Conservation (phyloP, 2,888 invertebrate species). For the Amitus sp. region DNA sequence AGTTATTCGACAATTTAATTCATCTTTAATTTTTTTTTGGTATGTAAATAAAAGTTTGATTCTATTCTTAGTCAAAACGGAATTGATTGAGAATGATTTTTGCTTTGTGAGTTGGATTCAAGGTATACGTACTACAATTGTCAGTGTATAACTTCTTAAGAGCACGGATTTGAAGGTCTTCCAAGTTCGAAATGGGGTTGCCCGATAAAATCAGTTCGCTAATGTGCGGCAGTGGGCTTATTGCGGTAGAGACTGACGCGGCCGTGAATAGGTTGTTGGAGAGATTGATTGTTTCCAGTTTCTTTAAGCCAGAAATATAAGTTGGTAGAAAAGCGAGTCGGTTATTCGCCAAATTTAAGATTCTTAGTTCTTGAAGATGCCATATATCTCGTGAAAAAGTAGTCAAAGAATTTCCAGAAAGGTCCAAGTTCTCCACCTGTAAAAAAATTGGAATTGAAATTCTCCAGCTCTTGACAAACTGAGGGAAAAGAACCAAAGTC, state of each 20-base stretch:
- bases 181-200: slow-evolving; percentile 71
- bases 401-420: slow-evolving; percentile 73
- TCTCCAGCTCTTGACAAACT: no score
- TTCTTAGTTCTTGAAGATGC: slow-evolving; percentile 65
- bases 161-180: slow-evolving; percentile 70
- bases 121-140: slow-evolving; percentile 67
- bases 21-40: no score
- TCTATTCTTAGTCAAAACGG: no score
- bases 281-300: slow-evolving; percentile 72
- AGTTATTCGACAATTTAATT: no score
- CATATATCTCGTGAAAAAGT: slow-evolving; percentile 66
- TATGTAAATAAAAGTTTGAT: slow-evolving; percentile 6
- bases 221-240: slow-evolving; percentile 64
- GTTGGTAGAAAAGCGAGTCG: slow-evolving; percentile 67
- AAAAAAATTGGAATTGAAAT: slow-evolving; percentile 47
- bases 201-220: slow-evolving; percentile 72
- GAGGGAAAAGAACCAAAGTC: no score
- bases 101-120: neutral
- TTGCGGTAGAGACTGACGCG: slow-evolving; percentile 58
- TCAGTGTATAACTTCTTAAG: slow-evolving; percentile 72
- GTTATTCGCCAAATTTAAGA: slow-evolving; percentile 70
- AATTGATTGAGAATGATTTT: no score
- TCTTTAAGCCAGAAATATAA: slow-evolving; percentile 68
- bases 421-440: slow-evolving; percentile 73
- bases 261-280: slow-evolving; percentile 72